Conservation (phyloP, 2,797 vertebrate genomes). For the Pantherophis alleghaniensis region DNA sequence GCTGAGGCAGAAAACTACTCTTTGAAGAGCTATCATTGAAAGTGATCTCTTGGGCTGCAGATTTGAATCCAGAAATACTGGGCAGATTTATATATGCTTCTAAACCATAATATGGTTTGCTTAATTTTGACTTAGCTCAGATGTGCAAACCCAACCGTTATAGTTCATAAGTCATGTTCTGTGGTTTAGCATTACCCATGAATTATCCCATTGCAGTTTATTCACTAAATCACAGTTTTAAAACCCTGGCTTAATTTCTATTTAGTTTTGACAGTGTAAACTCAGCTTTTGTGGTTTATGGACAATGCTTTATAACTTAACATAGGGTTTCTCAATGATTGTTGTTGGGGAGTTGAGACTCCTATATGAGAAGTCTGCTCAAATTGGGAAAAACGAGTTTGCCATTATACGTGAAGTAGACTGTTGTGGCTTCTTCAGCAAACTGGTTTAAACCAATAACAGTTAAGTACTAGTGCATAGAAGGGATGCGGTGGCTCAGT, state of each 20-base stretch:
- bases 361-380: not conserved
- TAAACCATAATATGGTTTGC: not conserved
- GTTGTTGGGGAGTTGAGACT: not conserved
- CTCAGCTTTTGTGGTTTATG: not conserved
- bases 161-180: not conserved
- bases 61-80: not conserved
- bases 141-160: not conserved
- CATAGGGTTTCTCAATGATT: not conserved
- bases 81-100: not conserved
- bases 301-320: not conserved
- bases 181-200: not conserved
- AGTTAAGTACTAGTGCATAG: not conserved
- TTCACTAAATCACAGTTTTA: not conserved
- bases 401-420: not conserved
- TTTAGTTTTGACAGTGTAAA: not conserved
- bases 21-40: not conserved
- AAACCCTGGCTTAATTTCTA: not conserved
- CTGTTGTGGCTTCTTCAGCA: not conserved
- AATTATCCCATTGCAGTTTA: not conserved
- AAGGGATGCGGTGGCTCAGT: too few species aligned
- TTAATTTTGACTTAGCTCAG: not conserved
- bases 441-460: not conserved
- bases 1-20: not conserved
- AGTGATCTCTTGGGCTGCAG: not conserved
- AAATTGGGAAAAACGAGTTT: not conserved